Evolutionary conservation across 1,140 invertebrate species (phyloP).

Genomic region (Anastrepha ludens): DNA sequence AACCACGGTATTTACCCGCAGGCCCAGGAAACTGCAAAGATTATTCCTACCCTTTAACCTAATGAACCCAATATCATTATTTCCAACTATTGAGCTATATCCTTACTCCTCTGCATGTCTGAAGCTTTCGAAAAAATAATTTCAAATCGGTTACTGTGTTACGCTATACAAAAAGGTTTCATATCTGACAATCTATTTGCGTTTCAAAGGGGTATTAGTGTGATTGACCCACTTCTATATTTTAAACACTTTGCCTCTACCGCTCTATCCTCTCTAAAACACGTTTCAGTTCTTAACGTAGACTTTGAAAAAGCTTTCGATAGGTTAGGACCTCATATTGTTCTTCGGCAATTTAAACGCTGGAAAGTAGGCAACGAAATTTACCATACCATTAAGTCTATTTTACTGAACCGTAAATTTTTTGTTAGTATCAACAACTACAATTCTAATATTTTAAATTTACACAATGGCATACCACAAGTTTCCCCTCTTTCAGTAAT

Average conservation of each 20-base stretch:
- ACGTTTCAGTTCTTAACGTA: not conserved
- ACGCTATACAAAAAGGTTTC: not conserved
- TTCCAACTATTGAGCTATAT: not conserved
- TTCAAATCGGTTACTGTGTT: not conserved
- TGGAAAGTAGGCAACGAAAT: slow-evolving; percentile 25
- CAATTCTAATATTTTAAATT: slow-evolving; percentile 3
- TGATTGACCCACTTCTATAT: not conserved
- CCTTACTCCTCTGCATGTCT: not conserved
- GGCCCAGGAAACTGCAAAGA: not conserved
- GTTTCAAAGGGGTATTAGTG: not conserved
- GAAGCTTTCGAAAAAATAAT: slow-evolving; percentile 39
- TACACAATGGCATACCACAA: not conserved
- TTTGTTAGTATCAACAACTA: not conserved
- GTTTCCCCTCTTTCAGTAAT: not conserved
- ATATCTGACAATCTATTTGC: not conserved
- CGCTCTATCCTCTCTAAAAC: slow-evolving; percentile 5
- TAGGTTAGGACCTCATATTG: not conserved
- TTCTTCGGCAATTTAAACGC: not conserved
- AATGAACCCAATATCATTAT: no score
- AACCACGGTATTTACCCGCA: slow-evolving; percentile 23
- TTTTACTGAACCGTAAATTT: not conserved
- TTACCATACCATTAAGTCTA: not conserved
- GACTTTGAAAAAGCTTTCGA: slow-evolving; percentile 42
- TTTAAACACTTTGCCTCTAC: not conserved
- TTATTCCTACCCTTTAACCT: not conserved